Conservation (phyloP, 2,113 vertebrate species). For the Bubo blakistoni region DNA sequence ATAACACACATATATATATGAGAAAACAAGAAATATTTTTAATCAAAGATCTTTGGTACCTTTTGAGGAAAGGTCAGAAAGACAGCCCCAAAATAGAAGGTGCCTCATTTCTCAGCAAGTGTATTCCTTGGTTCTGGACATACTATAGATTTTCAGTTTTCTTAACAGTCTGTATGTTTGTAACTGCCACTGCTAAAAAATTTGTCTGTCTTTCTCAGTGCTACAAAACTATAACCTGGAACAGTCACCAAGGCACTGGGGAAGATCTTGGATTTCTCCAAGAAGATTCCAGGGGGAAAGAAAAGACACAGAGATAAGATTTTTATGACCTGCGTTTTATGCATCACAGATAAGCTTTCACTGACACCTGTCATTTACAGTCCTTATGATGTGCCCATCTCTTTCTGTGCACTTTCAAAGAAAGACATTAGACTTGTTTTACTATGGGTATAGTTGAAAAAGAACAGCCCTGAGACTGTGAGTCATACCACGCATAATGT, state of each 20-base stretch:
- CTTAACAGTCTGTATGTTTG: neutral
- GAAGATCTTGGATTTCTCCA: neutral
- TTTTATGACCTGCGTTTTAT: neutral
- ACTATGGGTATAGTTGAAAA: neutral
- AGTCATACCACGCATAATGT: neutral
- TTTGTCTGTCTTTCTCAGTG: neutral
- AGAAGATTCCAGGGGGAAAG: neutral
- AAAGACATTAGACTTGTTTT: neutral
- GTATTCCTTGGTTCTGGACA: neutral
- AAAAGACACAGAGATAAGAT: neutral
- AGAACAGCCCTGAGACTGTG: neutral
- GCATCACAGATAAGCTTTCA: neutral
- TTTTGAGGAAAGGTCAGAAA: neutral
- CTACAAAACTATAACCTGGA: neutral
- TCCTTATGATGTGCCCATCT: neutral
- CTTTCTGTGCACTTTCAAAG: neutral
- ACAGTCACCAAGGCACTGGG: neutral
- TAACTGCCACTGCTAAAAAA: neutral
- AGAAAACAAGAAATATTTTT: neutral
- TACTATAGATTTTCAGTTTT: neutral
- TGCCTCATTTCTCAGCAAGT: neutral
- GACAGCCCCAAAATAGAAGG: neutral
- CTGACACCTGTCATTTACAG: neutral
- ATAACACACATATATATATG: neutral
- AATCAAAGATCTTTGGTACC: neutral